Base-by-base conservation (phyloP, 2,888 invertebrate species). In the Eurytoma californica region DNA sequence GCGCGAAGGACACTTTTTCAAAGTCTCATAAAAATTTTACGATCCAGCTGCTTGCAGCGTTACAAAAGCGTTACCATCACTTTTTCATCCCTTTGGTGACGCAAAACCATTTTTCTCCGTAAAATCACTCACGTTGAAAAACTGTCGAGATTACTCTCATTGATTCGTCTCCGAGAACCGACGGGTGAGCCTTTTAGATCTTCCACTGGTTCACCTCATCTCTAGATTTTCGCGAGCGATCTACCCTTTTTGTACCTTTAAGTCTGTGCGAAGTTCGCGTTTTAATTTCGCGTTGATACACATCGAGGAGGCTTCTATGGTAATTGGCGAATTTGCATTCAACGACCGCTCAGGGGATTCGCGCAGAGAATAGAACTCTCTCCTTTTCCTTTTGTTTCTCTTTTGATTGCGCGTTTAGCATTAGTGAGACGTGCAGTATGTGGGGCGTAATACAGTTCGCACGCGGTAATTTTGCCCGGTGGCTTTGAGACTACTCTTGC, bases 21-120 rank as follows among this genome's bases (percentile, higher is more conserved):
- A 60, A 58, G 49, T 70, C 49, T 24, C 49, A 60, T 70, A 60
- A 60, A 70, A 60, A 49, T 70, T 60, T 70, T 51, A 70, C 60
- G 49, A 60, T 16, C 14, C 24, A 60, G 16, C 28, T 60, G 4
- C 58, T 55, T 16, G 3, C 18, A 58, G 20, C 20, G 18, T 20
- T 24, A 30, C n/a, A 30, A 61, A 61, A n/a, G n/a, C 30, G 18
- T 3, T 4, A 63, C n/a, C 49, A 30, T 7, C n/a, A 39, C n/a
- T 13, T 61, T 61, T 61, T 16, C 5, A 2, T n/a, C 13, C n/a
- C 5, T 39, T 20, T 3, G 9, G 2, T 20, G 3, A 20, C 12
- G n/a, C 18, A 4, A 57, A 57, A 57, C 57, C 2, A 24, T 24
- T 2, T 24, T 24, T 5, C 24, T 24, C 12, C 4, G 14, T 12